phyloP scores from a whole-genome alignment of 1,140 invertebrate genomes.

The Chelonus insularis region DNA sequence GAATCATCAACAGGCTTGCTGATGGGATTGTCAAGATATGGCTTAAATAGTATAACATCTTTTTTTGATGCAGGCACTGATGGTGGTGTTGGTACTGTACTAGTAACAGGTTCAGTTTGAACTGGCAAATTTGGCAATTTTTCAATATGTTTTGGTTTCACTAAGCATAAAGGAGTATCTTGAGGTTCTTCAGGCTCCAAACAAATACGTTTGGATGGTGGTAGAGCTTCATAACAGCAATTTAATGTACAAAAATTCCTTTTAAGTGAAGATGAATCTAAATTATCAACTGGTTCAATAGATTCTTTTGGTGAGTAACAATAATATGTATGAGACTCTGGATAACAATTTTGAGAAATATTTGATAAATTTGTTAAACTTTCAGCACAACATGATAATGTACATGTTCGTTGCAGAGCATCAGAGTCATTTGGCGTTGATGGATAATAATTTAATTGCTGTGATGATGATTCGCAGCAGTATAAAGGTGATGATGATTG shows the following conservation, averaged over 20 bases:
- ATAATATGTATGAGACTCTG: conserved; percentile 31
- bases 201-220: conserved; percentile 39
- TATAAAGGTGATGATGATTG: conserved; percentile 30
- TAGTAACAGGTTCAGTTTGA: conserved; percentile 49
- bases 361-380: neutral
- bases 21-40: conserved; percentile 66
- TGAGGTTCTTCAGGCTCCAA: conserved; percentile 40
- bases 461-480: conserved; percentile 36
- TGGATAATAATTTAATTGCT: conserved; percentile 24
- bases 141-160: conserved; percentile 45
- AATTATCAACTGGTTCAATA: conserved; percentile 20
- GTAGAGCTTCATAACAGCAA: conserved; percentile 38
- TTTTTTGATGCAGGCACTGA: conserved; percentile 41
- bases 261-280: conserved; percentile 35
- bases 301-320: conserved; percentile 44
- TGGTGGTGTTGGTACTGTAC: conserved; percentile 51
- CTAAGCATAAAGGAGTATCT: conserved; percentile 53
- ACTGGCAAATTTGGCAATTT: conserved; percentile 22
- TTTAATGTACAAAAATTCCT: conserved; percentile 34
- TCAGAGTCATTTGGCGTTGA: conserved; percentile 24
- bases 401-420: conserved; percentile 29
- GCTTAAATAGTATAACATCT: conserved; percentile 67
- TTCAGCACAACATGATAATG: conserved; percentile 42
- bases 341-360: conserved; percentile 26
- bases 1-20: conserved; percentile 48